Evolutionary conservation across 2,888 invertebrate species (phyloP), one percentile per base, ranked within the genome.

Genomic region (Hedychridium roseum): DNA sequence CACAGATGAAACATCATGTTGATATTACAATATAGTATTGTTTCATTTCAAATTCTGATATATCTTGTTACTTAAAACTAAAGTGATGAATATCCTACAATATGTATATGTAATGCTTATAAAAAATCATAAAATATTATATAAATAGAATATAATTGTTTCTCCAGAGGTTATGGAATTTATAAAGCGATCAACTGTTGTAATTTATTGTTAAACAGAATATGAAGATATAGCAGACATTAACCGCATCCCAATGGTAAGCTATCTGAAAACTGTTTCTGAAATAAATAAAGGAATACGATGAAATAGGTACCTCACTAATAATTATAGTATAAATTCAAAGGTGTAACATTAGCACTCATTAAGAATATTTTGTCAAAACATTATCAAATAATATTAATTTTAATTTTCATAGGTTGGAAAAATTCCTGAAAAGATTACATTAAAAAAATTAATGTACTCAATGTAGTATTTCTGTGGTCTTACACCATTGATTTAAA

Each of bases 201-300:
- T 50, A 52, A 57, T 60, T 67, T 60, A 65, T 64, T 46, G 54
- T n/a, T 59, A 59, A 64, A 60, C 54, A 66, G 53, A 64, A 50
- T 68, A 73, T 68, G 73, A 70, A 70, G 73, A 66, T 72, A 72
- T 73, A 71, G 77, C 74, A 76, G 76, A 68, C 68, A 73, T 72
- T 72, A 73, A 73, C 74, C 70, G 67, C 69, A 64, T 75, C 73
- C 76, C 68, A 72, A 70, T 73, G 76, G 73, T 75, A 78, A 78
- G 73, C 75, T 78, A 78, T 76, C 73, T 76, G 75, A 76, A 77
- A 78, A 77, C 76, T 74, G 75, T n/a, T n/a, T 78, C 76, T 76
- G 76, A 76, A 78, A 78, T 78, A 76, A 75, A 77, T 65, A 75
- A 72, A 74, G 57, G 64, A 76, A 75, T 73, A 70, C 68, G 70